Evolutionary conservation across 2,888 invertebrate species (phyloP).

Genomic region (Rotaria macrura): DNA sequence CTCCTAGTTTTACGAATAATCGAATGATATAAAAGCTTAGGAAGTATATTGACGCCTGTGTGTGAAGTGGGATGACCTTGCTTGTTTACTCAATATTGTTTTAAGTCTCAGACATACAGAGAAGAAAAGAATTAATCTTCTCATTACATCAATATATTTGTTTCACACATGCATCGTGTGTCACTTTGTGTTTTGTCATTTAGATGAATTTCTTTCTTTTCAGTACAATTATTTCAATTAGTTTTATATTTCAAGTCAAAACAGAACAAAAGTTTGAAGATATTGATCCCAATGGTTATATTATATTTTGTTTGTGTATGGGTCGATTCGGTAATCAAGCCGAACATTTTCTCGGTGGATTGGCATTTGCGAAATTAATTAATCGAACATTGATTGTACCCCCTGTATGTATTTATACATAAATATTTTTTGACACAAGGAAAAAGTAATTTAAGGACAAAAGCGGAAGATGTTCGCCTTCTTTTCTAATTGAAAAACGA

Average conservation of each 20-base stretch:
- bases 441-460: too few relatives aligned
- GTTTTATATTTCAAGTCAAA: not conserved
- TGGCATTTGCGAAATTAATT: slow-evolving; percentile 45
- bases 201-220: not conserved
- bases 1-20: not conserved
- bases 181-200: not conserved
- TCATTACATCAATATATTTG: too few relatives aligned
- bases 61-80: not conserved
- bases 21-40: not conserved
- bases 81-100: not conserved
- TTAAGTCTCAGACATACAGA: not conserved
- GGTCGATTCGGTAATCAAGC: slow-evolving; percentile 48
- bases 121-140: not conserved
- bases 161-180: too few relatives aligned
- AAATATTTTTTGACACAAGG: too few relatives aligned
- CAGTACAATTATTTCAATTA: not conserved
- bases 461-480: too few relatives aligned
- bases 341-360: slow-evolving; percentile 46
- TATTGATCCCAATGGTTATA: slow-evolving; percentile 38
- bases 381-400: slow-evolving; percentile 46
- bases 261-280: not conserved
- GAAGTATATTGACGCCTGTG: not conserved
- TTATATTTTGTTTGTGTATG: slow-evolving; percentile 47
- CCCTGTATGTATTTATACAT: slow-evolving; percentile 35
- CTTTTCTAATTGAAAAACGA: too few relatives aligned